Evolutionary conservation across 1,140 invertebrate genomes (phyloP).

Genomic region (Cecropterus lyciades): DNA sequence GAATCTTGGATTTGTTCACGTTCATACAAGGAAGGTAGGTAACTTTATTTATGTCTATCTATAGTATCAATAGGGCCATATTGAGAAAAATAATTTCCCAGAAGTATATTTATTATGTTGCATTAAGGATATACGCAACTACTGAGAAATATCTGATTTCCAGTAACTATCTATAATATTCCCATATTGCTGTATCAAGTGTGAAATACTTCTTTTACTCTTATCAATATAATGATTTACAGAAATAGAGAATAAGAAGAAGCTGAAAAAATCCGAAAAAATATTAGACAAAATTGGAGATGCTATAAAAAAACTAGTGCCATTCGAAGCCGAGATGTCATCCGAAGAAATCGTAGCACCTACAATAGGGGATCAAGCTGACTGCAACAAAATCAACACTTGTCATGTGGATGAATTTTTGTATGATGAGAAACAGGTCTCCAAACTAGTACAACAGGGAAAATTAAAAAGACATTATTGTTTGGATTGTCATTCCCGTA

Average conservation of each 20-base stretch:
- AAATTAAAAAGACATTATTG: constrained; percentile 87
- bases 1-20: constrained; percentile 67
- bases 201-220: too few relatives aligned
- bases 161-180: too few relatives aligned
- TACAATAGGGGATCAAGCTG: constrained; percentile 85
- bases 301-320: constrained; percentile 84
- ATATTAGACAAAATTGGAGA: constrained; percentile 81
- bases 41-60: background rate
- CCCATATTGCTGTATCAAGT: too few relatives aligned
- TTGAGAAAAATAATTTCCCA: too few relatives aligned
- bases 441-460: constrained; percentile 86
- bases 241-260: constrained; percentile 72
- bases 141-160: too few relatives aligned
- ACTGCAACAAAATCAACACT: constrained; percentile 85
- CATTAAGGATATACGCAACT: too few relatives aligned
- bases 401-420: constrained; percentile 90
- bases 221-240: constrained; percentile 38
- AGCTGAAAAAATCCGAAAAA: constrained; percentile 56
- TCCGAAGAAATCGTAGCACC: constrained; percentile 85
- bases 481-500: constrained; percentile 86
- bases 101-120: too few relatives aligned
- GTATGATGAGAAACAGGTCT: constrained; percentile 88
- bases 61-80: too few relatives aligned
- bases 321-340: constrained; percentile 84
- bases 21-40: constrained; percentile 65